Evolutionary conservation across 2,113 vertebrate species (phyloP).

Genomic region (Embiotoca jacksoni): DNA sequence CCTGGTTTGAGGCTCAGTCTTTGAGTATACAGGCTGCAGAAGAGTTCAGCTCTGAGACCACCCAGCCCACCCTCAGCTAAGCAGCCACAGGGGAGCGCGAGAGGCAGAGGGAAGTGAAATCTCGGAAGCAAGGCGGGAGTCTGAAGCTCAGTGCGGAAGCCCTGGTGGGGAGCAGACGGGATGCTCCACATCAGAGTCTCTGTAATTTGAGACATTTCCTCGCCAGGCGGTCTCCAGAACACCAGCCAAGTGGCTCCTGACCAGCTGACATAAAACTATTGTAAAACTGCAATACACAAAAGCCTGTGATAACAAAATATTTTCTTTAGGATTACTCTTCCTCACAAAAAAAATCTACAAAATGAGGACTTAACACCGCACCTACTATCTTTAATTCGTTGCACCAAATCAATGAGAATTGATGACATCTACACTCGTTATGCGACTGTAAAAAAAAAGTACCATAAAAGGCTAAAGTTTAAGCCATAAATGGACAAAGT

Average conservation of each 20-base stretch:
- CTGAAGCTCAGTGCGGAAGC: conserved; percentile 56
- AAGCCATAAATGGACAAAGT: too few relatives aligned
- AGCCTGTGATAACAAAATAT: too few relatives aligned
- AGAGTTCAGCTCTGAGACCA: conserved; percentile 42
- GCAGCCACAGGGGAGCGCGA: conserved; percentile 56
- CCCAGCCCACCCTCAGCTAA: conserved; percentile 44
- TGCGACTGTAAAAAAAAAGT: too few relatives aligned
- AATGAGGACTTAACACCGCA: too few relatives aligned
- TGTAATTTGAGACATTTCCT: conserved; percentile 30
- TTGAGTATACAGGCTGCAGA: conserved; percentile 10
- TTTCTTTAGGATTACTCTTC: too few relatives aligned
- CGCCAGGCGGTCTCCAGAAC: background rate
- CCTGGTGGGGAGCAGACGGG: conserved; percentile 53
- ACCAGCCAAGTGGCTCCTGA: background rate
- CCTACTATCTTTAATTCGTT: too few relatives aligned
- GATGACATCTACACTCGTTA: too few relatives aligned
- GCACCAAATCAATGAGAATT: too few relatives aligned
- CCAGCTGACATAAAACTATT: background rate
- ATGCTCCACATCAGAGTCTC: conserved; percentile 39
- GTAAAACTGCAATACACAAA: background rate
- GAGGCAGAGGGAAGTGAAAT: conserved; percentile 46
- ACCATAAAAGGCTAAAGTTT: too few relatives aligned
- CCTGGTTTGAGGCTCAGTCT: background rate
- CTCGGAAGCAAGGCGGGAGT: conserved; percentile 47
- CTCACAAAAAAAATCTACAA: too few relatives aligned